Evolutionary conservation across 1,140 invertebrate species (phyloP), one percentile per base, ranked within the genome.

Genomic region (Papilio dardanus): DNA sequence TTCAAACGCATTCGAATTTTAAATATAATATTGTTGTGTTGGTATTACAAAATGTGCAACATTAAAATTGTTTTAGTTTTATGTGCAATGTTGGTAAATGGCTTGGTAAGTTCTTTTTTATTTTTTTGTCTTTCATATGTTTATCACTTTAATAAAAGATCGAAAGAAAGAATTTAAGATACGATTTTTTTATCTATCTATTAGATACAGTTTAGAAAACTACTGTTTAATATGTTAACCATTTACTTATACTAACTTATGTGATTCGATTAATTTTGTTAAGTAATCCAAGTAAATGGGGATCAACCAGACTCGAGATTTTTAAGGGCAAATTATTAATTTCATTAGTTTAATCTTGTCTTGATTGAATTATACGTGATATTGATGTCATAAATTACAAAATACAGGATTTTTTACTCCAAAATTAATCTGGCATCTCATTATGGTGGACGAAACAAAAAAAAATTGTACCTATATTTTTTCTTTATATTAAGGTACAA

Each of bases 11-110:
- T 67, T 6, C 4, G 12, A 66, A 54, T 50, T 73, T 58, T 8
- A 54, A 54, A 33, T n/a, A n/a, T 21, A 40, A 40, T 62, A 30
- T 40, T 69, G 67, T 37, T 69, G 42, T 69, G 67, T 68, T 37
- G 31, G 31, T 40, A 54, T 28, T 33, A 58, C 58, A 73, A 54
- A 73, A 73, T 73, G 71, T 54, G 71, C 6, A 54, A 54, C 16
- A 24, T 54, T 54, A 8, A 16, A 8, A 54, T 54, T 35, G 37
- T 46, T 71, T 28, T 71, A 30, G 40, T 71, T 30, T 46, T 46
- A 12, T 42, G 35, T 46, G 28, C 19, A 7, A 8, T 68, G 16
- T 12, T 46, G 14, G 42, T 10, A 7, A 37, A 30, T 42, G 10
- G 19, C 30, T 28, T 42, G 68, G 68, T 71, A 42, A 71, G 68